Conservation (phyloP, 2,888 invertebrate species). For the Trissolcus brochymenae region DNA sequence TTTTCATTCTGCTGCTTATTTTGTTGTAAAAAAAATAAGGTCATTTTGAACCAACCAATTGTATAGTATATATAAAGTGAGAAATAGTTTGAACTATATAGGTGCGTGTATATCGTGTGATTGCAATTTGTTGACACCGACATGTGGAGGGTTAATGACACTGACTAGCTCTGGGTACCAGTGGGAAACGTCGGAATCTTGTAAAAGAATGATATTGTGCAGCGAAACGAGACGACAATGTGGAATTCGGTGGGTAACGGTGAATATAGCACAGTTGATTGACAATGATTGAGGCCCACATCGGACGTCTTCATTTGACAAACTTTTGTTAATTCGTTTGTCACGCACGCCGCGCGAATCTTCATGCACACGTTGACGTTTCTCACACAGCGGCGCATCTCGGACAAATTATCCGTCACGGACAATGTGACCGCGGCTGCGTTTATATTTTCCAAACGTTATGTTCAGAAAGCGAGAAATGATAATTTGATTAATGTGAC, state of each 20-base stretch:
- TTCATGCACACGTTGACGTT: background rate
- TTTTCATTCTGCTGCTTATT: too few relatives aligned
- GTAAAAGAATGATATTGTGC: slow-evolving; percentile 62
- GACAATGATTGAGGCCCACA: slow-evolving; percentile 69
- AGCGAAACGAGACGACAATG: slow-evolving; percentile 52
- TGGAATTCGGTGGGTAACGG: slow-evolving; percentile 64
- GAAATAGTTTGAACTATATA: slow-evolving; percentile 12
- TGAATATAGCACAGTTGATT: slow-evolving; percentile 67
- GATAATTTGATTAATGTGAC: slow-evolving; percentile 39
- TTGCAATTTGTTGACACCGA: slow-evolving; percentile 31
- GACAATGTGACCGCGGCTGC: slow-evolving; percentile 12
- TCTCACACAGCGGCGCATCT: background rate
- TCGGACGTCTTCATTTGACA: slow-evolving; percentile 24
- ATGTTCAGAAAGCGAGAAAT: slow-evolving; percentile 41
- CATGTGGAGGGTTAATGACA: slow-evolving; percentile 45
- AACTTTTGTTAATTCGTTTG: slow-evolving; percentile 13
- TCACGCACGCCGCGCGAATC: background rate
- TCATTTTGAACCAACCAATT: slow-evolving; percentile 3
- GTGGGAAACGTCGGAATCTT: slow-evolving; percentile 57
- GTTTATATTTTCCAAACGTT: slow-evolving; percentile 19
- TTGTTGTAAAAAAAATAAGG: background rate
- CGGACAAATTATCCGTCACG: slow-evolving; percentile 11
- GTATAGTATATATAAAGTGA: background rate
- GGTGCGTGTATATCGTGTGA: slow-evolving; percentile 11
- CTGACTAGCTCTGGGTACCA: slow-evolving; percentile 54